A percentile compares a stretch with the other conserved stretches of the same genome.
Evolutionary conservation across 1,140 invertebrate species (phyloP).

Genomic region (Dendrolimus kikuchii): DNA sequence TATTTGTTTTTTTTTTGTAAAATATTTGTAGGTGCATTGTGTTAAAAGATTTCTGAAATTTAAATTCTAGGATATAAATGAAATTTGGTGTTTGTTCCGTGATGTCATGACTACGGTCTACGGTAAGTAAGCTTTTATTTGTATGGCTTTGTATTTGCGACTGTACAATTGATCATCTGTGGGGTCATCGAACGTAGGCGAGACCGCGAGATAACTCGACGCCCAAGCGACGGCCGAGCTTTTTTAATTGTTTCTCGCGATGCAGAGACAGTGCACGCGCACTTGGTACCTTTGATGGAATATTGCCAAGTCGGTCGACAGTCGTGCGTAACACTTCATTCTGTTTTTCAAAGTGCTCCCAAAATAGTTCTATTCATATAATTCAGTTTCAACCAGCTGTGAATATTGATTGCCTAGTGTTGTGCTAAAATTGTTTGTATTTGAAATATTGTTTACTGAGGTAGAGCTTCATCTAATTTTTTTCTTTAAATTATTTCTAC

Average conservation of each 20-base stretch:
- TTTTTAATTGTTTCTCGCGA: conserved; percentile 36
- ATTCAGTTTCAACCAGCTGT: too few species aligned
- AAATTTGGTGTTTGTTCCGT: conserved; percentile 14
- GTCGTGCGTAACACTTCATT: conserved; percentile 21
- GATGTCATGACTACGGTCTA: conserved; percentile 44
- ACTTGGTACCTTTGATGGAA: conserved; percentile 27
- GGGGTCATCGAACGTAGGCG: conserved; percentile 37
- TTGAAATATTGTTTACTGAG: too few species aligned
- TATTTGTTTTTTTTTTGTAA: too few species aligned
- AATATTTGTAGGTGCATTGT: conserved; percentile 10
- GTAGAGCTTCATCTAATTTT: too few species aligned
- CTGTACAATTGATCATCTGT: conserved; percentile 10
- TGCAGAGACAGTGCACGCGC: conserved; percentile 15
- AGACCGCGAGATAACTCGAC: conserved; percentile 15
- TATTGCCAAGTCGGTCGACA: conserved; percentile 48
- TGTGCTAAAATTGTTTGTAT: not conserved
- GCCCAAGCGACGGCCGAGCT: conserved; percentile 19
- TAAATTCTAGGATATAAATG: conserved; percentile 18
- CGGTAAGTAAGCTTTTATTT: conserved; percentile 12
- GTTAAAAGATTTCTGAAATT: conserved; percentile 19
- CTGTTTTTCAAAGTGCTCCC: conserved; percentile 17
- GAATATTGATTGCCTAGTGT: conserved; percentile 1
- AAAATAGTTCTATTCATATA: conserved; percentile 2
- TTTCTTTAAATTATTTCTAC: too few species aligned
- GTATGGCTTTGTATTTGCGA: conserved; percentile 16